Evolutionary conservation across 2,888 invertebrate species (phyloP).

Genomic region (Macaria notata): DNA sequence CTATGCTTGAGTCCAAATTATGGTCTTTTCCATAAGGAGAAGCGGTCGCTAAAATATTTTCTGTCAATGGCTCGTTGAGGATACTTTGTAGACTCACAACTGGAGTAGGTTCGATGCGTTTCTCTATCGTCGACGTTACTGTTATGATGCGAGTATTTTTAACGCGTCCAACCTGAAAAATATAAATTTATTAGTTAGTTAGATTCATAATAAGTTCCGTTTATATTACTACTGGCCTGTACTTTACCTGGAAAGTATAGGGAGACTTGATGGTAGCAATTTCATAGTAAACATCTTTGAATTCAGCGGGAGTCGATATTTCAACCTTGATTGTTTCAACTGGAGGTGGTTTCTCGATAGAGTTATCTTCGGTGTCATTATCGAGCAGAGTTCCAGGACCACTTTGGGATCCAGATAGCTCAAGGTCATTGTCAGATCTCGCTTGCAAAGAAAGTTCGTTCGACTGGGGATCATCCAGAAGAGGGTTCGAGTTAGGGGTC

Average conservation of each 20-base stretch:
- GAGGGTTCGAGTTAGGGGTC: slow-evolving; percentile 69
- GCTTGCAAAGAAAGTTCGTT: slow-evolving; percentile 82
- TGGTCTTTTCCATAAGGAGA: slow-evolving; percentile 88
- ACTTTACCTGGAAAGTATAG: slow-evolving; percentile 91
- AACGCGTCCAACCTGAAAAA: slow-evolving; percentile 89
- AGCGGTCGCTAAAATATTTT: slow-evolving; percentile 92
- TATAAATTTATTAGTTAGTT: slow-evolving; percentile 1
- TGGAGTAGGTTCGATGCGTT: slow-evolving; percentile 85
- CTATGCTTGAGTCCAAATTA: slow-evolving; percentile 89
- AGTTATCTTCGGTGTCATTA: slow-evolving; percentile 84
- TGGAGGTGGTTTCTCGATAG: slow-evolving; percentile 84
- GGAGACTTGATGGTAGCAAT: slow-evolving; percentile 95
- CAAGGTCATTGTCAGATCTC: slow-evolving; percentile 85
- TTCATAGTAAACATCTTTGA: slow-evolving; percentile 93
- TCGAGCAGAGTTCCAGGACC: slow-evolving; percentile 83
- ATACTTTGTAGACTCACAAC: slow-evolving; percentile 79
- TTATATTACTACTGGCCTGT: too few species aligned
- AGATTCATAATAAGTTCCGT: too few species aligned
- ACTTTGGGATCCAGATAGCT: slow-evolving; percentile 87
- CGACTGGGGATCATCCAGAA: slow-evolving; percentile 67
- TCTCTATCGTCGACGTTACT: slow-evolving; percentile 92
- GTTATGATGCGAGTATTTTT: slow-evolving; percentile 94
- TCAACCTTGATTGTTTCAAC: slow-evolving; percentile 93
- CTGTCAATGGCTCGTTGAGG: slow-evolving; percentile 90
- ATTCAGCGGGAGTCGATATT: slow-evolving; percentile 93